Conservation (phyloP, 2,888 invertebrate genomes). For the Allophyes oxyacanthae region DNA sequence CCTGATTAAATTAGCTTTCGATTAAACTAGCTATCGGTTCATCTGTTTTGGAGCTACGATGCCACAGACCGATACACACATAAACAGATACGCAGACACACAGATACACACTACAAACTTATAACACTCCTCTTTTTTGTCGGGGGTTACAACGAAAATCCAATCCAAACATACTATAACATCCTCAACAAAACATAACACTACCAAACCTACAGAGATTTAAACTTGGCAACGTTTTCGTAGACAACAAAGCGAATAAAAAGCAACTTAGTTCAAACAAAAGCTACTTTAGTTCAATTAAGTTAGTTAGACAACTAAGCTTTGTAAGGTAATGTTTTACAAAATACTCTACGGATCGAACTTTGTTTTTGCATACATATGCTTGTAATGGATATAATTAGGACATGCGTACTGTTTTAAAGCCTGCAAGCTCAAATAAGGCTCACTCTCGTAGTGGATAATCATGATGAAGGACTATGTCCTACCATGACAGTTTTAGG, state of each 20-base stretch:
- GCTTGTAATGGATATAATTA: slow-evolving; percentile 18
- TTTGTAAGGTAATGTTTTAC: slow-evolving; percentile 41
- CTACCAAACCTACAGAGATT: slow-evolving; percentile 13
- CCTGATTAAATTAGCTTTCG: too few species aligned
- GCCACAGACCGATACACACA: too few species aligned
- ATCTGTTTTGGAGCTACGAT: too few species aligned
- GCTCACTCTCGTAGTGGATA: too few species aligned
- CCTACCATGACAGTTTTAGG: too few species aligned
- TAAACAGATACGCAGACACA: too few species aligned
- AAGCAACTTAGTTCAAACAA: slow-evolving; percentile 40
- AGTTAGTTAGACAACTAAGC: slow-evolving; percentile 39
- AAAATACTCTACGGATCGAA: slow-evolving; percentile 33
- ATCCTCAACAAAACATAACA: slow-evolving; percentile 6
- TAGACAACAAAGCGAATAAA: slow-evolving; percentile 33
- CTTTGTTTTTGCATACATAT: slow-evolving; percentile 23
- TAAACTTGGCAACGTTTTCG: slow-evolving; percentile 39
- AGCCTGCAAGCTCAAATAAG: too few species aligned
- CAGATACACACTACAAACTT: too few species aligned
- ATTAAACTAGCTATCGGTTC: too few species aligned
- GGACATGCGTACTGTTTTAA: not conserved
- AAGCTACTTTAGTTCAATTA: slow-evolving; percentile 44
- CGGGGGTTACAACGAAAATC: too few species aligned
- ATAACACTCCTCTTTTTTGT: too few species aligned
- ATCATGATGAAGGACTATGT: too few species aligned
- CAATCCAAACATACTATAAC: slow-evolving; percentile 3